A percentile compares a stretch with the other conserved stretches of the same genome.
phyloP scores from a whole-genome alignment of 23 tunicate genomes.

The Trididemnum clinides region DNA sequence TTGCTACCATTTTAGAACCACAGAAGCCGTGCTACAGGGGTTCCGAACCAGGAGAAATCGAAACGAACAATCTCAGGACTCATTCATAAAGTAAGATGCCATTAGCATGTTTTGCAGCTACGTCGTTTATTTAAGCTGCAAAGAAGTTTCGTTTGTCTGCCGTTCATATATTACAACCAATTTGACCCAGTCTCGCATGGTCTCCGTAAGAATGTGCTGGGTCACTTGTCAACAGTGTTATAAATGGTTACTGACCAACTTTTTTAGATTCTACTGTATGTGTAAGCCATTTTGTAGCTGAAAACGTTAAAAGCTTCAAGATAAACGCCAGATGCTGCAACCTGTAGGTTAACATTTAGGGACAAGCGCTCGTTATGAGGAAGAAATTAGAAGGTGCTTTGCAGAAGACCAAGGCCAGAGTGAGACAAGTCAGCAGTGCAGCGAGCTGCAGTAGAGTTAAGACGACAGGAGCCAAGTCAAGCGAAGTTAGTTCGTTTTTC shows the following conservation, averaged over 20 bases:
- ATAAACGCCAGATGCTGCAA: neutral
- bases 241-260: no score
- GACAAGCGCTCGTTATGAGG: neutral
- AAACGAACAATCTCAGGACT: constrained; percentile 79
- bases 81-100: constrained; percentile 60
- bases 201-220: no score
- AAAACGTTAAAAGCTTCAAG: no score
- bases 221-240: no score
- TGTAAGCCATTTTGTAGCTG: no score
- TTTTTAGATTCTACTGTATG: no score
- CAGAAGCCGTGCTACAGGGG: constrained; percentile 68
- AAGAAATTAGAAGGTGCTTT: neutral
- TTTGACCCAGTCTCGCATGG: no score
- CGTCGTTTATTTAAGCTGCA: no score
- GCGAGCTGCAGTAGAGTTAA: neutral
- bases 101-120: no score
- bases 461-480: neutral
- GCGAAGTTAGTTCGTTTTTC: neutral
- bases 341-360: neutral
- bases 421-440: neutral
- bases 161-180: no score
- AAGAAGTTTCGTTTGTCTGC: no score
- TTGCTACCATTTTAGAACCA: constrained; percentile 75
- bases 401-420: neutral
- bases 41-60: constrained; percentile 78